These are phyloP conservation scores for Entomyzon cyanotis DNA, from an alignment of 2,113 vertebrate species.

Conservation along the genomic window DNA sequence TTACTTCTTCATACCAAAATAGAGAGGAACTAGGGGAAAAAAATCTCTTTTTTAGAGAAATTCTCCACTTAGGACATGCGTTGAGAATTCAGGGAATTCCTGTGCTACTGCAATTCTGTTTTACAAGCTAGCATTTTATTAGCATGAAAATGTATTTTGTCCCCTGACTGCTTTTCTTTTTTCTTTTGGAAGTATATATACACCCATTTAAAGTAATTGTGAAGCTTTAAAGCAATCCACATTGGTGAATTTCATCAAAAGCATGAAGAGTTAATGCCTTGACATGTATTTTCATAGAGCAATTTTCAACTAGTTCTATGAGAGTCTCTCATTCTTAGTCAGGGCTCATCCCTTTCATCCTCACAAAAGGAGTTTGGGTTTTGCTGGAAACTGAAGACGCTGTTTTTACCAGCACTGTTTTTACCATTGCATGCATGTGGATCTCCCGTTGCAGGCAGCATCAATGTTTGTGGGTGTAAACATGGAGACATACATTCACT, in stretches of 20 bases:
- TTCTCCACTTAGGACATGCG: neutral
- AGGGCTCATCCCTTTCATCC: neutral
- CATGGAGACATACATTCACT: accelerated
- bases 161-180: neutral
- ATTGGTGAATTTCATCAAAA: neutral
- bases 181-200: neutral
- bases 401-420: neutral
- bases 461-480: neutral
- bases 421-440: accelerated
- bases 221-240: neutral
- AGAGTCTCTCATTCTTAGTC: neutral
- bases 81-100: constrained; percentile 12
- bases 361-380: neutral
- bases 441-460: neutral
- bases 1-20: constrained; percentile 32
- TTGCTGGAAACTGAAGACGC: neutral
- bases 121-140: neutral
- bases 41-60: neutral
- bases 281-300: neutral
- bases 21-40: neutral
- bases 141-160: neutral
- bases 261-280: neutral
- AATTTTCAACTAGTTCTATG: neutral
- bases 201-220: neutral
- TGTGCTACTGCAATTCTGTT: neutral